phyloP scores from a whole-genome alignment of 2,113 vertebrate genomes.

The Symphodus melops region DNA sequence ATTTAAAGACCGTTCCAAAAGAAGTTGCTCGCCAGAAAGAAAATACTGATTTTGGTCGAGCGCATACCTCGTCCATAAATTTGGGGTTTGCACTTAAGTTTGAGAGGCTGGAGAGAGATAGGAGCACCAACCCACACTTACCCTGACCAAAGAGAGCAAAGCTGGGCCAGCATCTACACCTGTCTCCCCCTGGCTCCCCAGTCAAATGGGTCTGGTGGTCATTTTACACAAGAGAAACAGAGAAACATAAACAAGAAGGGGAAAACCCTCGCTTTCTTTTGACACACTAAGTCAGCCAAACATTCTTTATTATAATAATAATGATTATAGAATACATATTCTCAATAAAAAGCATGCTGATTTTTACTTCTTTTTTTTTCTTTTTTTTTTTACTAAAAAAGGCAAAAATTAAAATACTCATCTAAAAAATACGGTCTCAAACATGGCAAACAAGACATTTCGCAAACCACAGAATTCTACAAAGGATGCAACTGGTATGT shows the following conservation, averaged over 20 bases:
- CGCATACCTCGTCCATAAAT: neutral
- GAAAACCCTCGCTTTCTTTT: slow-evolving; percentile 75
- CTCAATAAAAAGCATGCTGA: slow-evolving; percentile 79
- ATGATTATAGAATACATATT: slow-evolving; percentile 78
- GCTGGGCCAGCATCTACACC: slow-evolving; percentile 72
- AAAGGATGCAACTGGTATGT: slow-evolving; percentile 78
- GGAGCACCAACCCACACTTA: slow-evolving; percentile 75
- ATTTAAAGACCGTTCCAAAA: slow-evolving; percentile 1
- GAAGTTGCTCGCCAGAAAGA: slow-evolving; percentile 3
- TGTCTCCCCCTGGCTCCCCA: slow-evolving; percentile 66
- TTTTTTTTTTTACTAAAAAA: slow-evolving; percentile 57
- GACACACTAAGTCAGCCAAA: slow-evolving; percentile 77
- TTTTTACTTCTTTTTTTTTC: slow-evolving; percentile 18
- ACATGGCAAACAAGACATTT: slow-evolving; percentile 79
- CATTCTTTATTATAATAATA: slow-evolving; percentile 81
- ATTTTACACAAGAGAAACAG: slow-evolving; percentile 75
- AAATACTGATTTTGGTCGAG: slow-evolving; percentile 1
- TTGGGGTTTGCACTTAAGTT: slow-evolving; percentile 19
- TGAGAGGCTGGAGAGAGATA: slow-evolving; percentile 77
- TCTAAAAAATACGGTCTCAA: slow-evolving; percentile 75
- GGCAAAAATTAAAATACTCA: slow-evolving; percentile 71
- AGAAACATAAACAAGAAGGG: slow-evolving; percentile 74
- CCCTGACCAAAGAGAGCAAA: slow-evolving; percentile 76
- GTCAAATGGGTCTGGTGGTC: slow-evolving; percentile 76
- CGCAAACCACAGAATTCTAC: slow-evolving; percentile 75